phyloP scores from a whole-genome alignment of 2,797 vertebrate species.

The Syndactyla subalaris region DNA sequence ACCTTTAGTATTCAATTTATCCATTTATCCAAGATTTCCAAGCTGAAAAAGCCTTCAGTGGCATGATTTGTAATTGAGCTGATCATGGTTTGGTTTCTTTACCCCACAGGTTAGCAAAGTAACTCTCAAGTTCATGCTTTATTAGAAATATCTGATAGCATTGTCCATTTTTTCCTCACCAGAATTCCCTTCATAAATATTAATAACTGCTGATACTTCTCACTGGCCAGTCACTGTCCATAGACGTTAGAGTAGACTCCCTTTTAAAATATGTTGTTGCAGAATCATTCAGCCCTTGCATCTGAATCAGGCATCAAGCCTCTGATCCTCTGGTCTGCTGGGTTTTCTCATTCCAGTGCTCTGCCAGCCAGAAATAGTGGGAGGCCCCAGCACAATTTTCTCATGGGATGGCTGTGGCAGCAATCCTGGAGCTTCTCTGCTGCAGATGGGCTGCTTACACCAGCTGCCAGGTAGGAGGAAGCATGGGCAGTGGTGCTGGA shows the following conservation, averaged over 20 bases:
- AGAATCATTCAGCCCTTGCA: background rate
- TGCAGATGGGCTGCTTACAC: background rate
- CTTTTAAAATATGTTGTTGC: background rate
- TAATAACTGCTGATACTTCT: background rate
- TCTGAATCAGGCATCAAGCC: background rate
- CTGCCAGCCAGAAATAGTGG: rapidly evolving
- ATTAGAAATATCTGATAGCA: background rate
- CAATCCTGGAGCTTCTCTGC: background rate
- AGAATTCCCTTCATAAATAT: background rate
- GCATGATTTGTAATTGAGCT: background rate
- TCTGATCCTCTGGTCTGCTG: background rate
- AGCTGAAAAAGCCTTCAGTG: background rate
- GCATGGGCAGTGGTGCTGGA: rapidly evolving
- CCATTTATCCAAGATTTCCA: background rate
- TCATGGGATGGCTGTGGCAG: rapidly evolving
- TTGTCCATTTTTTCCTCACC: background rate
- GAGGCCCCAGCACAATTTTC: rapidly evolving
- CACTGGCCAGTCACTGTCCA: background rate
- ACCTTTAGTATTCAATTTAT: background rate
- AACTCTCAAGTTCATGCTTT: background rate
- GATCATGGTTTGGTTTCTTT: background rate
- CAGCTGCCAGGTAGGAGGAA: background rate
- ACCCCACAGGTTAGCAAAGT: background rate
- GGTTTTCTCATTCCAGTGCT: background rate
- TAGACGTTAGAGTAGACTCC: background rate